Evolutionary conservation across 2,113 vertebrate species (phyloP), one percentile per base, ranked within the genome.

Genomic region (Saccopteryx bilineata): DNA sequence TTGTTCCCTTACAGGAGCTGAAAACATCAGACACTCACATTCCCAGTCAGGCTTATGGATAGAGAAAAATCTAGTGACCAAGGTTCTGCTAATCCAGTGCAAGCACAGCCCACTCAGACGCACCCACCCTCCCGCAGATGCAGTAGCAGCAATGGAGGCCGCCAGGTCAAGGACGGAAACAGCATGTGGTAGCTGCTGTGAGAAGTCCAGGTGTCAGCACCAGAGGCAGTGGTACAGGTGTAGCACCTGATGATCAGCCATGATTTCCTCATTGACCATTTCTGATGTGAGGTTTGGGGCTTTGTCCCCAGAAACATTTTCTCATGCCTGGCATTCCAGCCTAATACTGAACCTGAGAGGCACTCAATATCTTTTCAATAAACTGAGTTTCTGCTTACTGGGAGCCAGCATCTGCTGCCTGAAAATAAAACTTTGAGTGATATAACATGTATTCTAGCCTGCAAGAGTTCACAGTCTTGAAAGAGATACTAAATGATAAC

Each of bases 371-470:
- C 28, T 88, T 94, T 89, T 65, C 23, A 79, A 71, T 83, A 79
- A 92, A 58, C 9, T 90, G 23, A 8, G 61, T 69, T 80, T 61
- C 54, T 79, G 46, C 39, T 87, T 79, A 69, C 91, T 50, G 80
- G 28, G 33, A 71, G 15, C 33, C 33, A 83, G 48, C 12, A n/a
- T 33, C 76, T 84, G 31, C 71, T 81, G 3, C 39, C 86, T 81
- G 12, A 83, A 95, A 88, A 68, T 60, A 66, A 89, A 95, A 68
- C 18, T 60, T 23, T n/a, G 31, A 90, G 18, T 69, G 54, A 76
- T 52, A 31, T 5, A 26, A 33, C 9, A 48, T 48, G 31, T 60
- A 94, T 93, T 31, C 48, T 24, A 81, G 9, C 5, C 15, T 93
- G 28, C 14, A 23, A 74, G 78, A 85, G 14, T 39, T 66, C 48